Evolutionary conservation across 2,888 invertebrate species (phyloP).

Genomic region (Athrips mouffetella): DNA sequence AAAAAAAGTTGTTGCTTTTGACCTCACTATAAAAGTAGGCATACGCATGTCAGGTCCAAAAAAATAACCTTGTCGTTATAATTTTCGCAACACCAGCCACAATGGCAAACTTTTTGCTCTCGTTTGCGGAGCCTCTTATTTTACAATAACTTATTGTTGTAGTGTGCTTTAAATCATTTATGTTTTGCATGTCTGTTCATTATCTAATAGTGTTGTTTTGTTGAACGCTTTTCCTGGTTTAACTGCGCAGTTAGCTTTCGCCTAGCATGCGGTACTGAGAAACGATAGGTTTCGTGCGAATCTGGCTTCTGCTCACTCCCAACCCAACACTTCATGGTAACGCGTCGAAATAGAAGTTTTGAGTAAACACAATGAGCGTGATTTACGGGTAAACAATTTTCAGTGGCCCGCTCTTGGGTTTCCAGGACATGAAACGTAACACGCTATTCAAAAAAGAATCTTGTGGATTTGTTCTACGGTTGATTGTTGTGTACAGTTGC

Average conservation of each 20-base stretch:
- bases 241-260: conserved; percentile 51
- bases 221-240: conserved; percentile 25
- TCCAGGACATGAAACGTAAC: conserved; percentile 23
- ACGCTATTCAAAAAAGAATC: background rate
- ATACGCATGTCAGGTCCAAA: too few species aligned
- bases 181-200: background rate
- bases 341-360: conserved; percentile 72
- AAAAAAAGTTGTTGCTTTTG: too few species aligned
- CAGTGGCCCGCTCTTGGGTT: conserved; percentile 47
- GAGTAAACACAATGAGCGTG: conserved; percentile 74
- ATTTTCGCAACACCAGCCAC: too few species aligned
- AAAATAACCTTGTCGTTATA: too few species aligned
- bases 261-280: conserved; percentile 45
- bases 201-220: conserved; percentile 25
- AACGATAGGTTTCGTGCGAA: conserved; percentile 59
- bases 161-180: background rate
- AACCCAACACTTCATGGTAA: conserved; percentile 61
- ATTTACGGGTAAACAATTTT: conserved; percentile 72
- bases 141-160: background rate
- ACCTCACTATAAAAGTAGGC: too few species aligned
- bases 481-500: background rate
- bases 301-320: conserved; percentile 41
- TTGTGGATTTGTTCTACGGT: background rate
- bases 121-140: background rate
- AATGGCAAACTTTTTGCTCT: too few species aligned